Evolutionary conservation across 2,797 vertebrate species (phyloP).

Genomic region (Mormyrus proboscirostris): DNA sequence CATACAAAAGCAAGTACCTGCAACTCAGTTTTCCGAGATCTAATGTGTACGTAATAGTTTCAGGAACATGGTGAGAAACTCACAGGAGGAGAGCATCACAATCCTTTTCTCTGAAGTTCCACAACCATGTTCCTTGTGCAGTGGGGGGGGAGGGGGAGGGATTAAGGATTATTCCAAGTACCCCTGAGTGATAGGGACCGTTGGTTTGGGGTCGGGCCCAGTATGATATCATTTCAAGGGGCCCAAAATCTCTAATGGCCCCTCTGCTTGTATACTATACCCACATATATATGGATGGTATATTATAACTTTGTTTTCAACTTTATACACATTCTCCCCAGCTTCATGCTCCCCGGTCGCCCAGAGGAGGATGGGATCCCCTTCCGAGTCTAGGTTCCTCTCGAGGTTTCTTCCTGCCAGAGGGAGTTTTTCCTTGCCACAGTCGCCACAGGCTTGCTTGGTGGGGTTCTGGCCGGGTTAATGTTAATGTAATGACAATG

Average conservation of each 20-base stretch:
- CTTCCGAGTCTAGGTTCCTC: too few species aligned
- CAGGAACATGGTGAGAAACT: neutral
- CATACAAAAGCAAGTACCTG: neutral
- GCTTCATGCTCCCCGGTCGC: too few species aligned
- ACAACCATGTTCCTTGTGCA: neutral
- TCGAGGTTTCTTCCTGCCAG: too few species aligned
- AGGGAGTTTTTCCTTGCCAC: too few species aligned
- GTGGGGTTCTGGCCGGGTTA: too few species aligned
- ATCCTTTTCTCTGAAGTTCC: neutral
- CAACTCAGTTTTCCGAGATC: neutral
- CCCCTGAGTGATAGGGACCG: neutral
- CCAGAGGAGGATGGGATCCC: too few species aligned
- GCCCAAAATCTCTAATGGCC: neutral
- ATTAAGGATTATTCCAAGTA: neutral
- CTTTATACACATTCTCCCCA: too few species aligned
- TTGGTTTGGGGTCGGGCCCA: neutral
- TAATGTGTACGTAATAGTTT: neutral
- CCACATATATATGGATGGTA: neutral
- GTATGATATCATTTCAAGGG: neutral
- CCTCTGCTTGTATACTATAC: neutral
- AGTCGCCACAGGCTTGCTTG: too few species aligned
- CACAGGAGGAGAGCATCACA: neutral
- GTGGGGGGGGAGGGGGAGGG: neutral
- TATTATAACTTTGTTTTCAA: neutral
- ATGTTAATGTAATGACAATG: too few species aligned